Evolutionary conservation across 2,113 vertebrate genomes (phyloP).

Genomic region (Hippopotamus amphibius): DNA sequence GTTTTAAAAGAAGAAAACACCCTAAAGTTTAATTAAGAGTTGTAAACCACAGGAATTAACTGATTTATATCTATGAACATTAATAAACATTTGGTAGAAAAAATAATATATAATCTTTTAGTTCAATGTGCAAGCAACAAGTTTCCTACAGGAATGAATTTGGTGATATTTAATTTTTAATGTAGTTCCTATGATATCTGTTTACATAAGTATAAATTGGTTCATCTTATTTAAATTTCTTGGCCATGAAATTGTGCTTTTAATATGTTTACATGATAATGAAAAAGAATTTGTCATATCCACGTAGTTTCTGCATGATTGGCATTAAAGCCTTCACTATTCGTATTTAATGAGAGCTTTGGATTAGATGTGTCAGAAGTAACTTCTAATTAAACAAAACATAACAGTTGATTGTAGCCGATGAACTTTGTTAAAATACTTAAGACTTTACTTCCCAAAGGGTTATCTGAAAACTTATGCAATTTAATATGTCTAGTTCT

Average conservation of each 20-base stretch:
- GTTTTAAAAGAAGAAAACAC: constrained; percentile 74
- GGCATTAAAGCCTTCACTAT: constrained; percentile 55
- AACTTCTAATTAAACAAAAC: constrained; percentile 63
- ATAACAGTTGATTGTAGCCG: constrained; percentile 51
- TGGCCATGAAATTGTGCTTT: constrained; percentile 69
- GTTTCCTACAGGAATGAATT: constrained; percentile 60
- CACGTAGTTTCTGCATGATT: constrained; percentile 70
- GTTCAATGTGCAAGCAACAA: constrained; percentile 62
- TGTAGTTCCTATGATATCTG: constrained; percentile 63
- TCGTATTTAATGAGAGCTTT: constrained; percentile 78
- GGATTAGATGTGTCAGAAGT: constrained; percentile 72
- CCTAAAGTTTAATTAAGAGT: constrained; percentile 58
- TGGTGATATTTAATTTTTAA: constrained; percentile 69
- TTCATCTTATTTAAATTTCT: constrained; percentile 71
- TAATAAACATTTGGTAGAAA: constrained; percentile 69
- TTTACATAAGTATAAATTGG: constrained; percentile 65
- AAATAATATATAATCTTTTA: constrained; percentile 63
- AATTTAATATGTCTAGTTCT: background rate
- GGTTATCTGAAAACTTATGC: background rate
- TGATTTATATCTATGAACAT: constrained; percentile 75
- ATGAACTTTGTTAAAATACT: constrained; percentile 57
- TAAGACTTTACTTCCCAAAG: constrained; percentile 22
- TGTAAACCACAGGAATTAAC: constrained; percentile 73
- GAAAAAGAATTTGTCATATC: constrained; percentile 71
- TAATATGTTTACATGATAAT: constrained; percentile 73